Percentiles rank a stretch among this genome's conserved stretches.
Conservation (phyloP, 2,797 vertebrate species). For the Peromyscus attwateri region DNA sequence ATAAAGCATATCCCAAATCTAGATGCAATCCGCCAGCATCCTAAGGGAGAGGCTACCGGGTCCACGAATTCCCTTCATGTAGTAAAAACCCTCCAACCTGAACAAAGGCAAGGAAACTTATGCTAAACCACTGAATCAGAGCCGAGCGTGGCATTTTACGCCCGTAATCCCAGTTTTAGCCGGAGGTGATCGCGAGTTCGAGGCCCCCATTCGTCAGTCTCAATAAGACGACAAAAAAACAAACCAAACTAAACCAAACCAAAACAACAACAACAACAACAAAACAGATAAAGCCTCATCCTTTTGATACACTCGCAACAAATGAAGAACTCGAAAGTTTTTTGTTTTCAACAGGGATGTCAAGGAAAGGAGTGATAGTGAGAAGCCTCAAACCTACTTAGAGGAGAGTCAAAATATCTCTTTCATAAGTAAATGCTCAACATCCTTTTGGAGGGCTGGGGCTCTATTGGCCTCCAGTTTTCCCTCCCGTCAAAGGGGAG, state of each 20-base stretch:
- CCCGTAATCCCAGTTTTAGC: background rate
- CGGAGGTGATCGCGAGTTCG: background rate
- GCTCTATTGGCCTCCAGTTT: background rate
- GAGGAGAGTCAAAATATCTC: background rate
- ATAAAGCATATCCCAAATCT: background rate
- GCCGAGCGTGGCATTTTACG: background rate
- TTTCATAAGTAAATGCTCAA: slow-evolving; percentile 31
- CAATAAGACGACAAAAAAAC: background rate
- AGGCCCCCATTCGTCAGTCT: background rate
- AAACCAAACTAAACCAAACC: too few species aligned
- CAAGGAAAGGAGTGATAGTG: background rate
- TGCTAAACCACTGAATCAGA: background rate
- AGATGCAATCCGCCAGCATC: background rate
- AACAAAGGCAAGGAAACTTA: slow-evolving; percentile 59
- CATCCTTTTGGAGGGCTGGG: background rate
- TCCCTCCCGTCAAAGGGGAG: background rate
- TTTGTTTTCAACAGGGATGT: background rate
- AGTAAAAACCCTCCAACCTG: background rate
- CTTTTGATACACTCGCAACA: slow-evolving; percentile 28
- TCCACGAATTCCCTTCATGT: background rate
- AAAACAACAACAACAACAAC: background rate
- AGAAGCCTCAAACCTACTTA: background rate
- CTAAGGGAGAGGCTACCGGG: background rate
- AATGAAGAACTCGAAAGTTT: background rate
- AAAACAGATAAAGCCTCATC: background rate